These are phyloP conservation scores for Melitaea cinxia DNA, from an alignment of 1,140 invertebrate genomes.

Conservation along the genomic window DNA sequence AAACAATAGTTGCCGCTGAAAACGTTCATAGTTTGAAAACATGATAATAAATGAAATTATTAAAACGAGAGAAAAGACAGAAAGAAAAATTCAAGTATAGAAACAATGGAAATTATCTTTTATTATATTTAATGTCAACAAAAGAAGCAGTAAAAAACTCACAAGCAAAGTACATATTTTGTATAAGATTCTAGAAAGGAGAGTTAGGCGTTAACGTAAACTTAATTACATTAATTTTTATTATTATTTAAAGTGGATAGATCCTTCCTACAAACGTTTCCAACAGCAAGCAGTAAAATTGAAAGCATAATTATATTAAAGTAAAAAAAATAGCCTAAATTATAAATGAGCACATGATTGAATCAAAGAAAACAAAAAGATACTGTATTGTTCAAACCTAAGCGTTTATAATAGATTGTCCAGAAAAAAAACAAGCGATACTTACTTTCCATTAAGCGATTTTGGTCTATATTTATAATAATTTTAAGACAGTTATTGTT, in stretches of 20 bases:
- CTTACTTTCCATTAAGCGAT: slow-evolving; percentile 5
- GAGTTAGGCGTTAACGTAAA: no score
- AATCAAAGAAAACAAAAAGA: neutral
- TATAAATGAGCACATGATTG: slow-evolving; percentile 2
- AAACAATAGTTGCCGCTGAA: neutral
- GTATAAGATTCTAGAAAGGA: no score
- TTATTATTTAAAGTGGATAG: slow-evolving; percentile 8
- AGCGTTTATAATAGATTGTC: neutral
- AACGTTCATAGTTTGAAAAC: neutral
- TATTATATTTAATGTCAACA: no score
- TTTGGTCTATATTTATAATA: slow-evolving; percentile 1
- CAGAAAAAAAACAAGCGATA: neutral
- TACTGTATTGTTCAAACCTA: neutral
- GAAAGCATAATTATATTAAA: neutral
- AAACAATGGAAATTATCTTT: no score
- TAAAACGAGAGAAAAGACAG: no score
- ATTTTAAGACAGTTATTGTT: slow-evolving; percentile 16
- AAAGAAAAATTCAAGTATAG: no score
- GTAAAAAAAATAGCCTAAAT: neutral
- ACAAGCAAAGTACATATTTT: no score
- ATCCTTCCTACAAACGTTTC: neutral
- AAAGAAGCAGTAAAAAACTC: no score
- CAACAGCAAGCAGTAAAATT: slow-evolving; percentile 4
- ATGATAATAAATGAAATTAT: neutral
- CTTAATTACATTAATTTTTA: no score